Evolutionary conservation across 1,140 invertebrate species (phyloP).

Genomic region (Gryon sp.): DNA sequence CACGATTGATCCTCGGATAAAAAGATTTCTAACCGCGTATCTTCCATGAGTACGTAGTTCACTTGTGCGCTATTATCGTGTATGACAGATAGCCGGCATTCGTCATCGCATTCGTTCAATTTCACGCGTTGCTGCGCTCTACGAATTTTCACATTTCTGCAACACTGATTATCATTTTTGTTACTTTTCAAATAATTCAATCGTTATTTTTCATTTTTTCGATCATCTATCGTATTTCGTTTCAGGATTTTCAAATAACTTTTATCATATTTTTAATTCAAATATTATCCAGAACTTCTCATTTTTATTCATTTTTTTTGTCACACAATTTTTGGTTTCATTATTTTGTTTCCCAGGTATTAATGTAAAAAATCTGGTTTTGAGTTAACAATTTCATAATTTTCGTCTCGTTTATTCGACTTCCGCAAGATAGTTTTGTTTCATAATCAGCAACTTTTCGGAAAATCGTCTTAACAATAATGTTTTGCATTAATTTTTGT

Average conservation of each 20-base stretch:
- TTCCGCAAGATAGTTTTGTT: too few relatives aligned
- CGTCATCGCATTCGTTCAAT: conserved; percentile 43
- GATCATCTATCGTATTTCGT: too few relatives aligned
- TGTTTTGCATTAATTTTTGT: background rate
- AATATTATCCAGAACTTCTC: too few relatives aligned
- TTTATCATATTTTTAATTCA: too few relatives aligned
- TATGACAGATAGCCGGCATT: conserved; percentile 45
- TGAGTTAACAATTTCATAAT: too few relatives aligned
- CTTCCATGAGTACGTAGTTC: conserved; percentile 53
- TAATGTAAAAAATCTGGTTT: too few relatives aligned
- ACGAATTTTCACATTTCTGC: conserved; percentile 15
- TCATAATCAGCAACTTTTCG: background rate
- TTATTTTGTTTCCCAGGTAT: too few relatives aligned
- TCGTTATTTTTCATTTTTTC: background rate
- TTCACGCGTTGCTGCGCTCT: conserved; percentile 18
- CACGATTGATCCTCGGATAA: conserved; percentile 59
- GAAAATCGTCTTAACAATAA: background rate
- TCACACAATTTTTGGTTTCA: too few relatives aligned
- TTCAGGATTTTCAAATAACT: too few relatives aligned
- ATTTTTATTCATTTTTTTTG: too few relatives aligned
- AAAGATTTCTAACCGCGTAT: conserved; percentile 57
- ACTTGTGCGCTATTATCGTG: conserved; percentile 54
- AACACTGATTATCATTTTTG: conserved; percentile 2
- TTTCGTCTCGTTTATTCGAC: too few relatives aligned
- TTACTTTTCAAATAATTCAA: background rate